Percentiles rank a stretch among this genome's conserved stretches.
Evolutionary conservation across 2,888 invertebrate species (phyloP).

Genomic region (Dasypogon diadema): DNA sequence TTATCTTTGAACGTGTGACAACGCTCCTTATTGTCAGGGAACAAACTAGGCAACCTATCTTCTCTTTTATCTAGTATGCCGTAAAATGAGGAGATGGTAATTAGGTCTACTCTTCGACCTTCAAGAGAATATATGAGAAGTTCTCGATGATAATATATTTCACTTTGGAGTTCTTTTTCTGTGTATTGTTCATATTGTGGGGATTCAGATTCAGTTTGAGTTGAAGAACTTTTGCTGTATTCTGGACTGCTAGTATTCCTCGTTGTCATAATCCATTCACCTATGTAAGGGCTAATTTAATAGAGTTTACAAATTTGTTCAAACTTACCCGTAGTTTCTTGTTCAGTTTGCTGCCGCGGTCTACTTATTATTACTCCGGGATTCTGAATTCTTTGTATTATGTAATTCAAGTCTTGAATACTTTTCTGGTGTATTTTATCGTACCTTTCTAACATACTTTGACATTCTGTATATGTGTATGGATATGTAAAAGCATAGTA

Average conservation of each 20-base stretch:
- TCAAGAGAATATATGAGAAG: conserved; percentile 83
- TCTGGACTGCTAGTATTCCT: background rate
- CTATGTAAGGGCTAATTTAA: background rate
- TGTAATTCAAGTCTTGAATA: conserved; percentile 49
- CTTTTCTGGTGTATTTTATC: conserved; percentile 69
- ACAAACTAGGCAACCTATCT: conserved; percentile 77
- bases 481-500: conserved; percentile 95
- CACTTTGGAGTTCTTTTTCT: conserved; percentile 68
- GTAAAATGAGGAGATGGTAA: conserved; percentile 86
- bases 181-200: conserved; percentile 2
- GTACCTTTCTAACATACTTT: conserved; percentile 77
- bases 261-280: background rate
- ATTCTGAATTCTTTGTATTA: conserved; percentile 47
- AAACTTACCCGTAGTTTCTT: background rate
- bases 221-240: background rate
- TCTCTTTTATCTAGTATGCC: conserved; percentile 81
- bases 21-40: conserved; percentile 77
- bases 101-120: conserved; percentile 80
- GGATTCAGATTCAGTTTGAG: background rate
- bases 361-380: background rate
- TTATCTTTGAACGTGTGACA: conserved; percentile 82
- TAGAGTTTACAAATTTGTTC: background rate
- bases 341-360: background rate
- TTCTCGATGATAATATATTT: conserved; percentile 88
- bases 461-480: conserved; percentile 85